phyloP scores from a whole-genome alignment of 2,888 invertebrate species.

The Ophion ellenae region DNA sequence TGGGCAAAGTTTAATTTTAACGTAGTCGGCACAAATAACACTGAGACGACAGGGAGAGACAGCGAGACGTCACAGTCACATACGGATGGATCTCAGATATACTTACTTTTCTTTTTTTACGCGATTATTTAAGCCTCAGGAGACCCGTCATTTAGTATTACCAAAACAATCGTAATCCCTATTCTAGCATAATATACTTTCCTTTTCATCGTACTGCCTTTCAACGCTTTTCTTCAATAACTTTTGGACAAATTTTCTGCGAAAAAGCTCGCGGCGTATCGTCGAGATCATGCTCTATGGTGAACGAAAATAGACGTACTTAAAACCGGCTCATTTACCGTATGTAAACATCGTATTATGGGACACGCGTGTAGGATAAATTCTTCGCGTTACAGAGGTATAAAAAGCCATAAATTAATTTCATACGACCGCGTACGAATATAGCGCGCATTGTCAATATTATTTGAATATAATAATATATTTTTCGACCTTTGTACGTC shows the following conservation, averaged over 20 bases:
- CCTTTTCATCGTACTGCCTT: conserved; percentile 7
- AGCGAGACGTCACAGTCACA: background rate
- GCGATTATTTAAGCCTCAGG: conserved; percentile 47
- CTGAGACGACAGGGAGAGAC: background rate
- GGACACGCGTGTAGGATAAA: background rate
- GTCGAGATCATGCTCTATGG: background rate
- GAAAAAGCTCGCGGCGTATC: conserved; percentile 36
- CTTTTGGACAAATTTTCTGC: background rate
- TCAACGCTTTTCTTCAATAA: conserved; percentile 1
- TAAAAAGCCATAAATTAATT: conserved; percentile 53
- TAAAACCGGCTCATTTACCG: conserved; percentile 44
- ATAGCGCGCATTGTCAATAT: conserved; percentile 38
- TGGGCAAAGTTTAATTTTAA: conserved; percentile 8
- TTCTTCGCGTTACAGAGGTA: background rate
- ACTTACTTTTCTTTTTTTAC: conserved; percentile 47
- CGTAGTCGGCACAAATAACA: conserved; percentile 5
- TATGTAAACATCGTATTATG: background rate
- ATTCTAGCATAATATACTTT: conserved; percentile 44
- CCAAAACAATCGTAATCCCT: conserved; percentile 6
- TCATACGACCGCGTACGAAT: conserved; percentile 35
- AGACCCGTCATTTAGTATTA: conserved; percentile 64
- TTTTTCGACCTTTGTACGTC: conserved; percentile 72
- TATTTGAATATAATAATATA: conserved; percentile 71
- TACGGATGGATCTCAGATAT: conserved; percentile 50
- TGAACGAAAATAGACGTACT: conserved; percentile 49